Evolutionary conservation across 1,140 invertebrate genomes (phyloP), one percentile per base, ranked within the genome.

Genomic region (Idris sp.): DNA sequence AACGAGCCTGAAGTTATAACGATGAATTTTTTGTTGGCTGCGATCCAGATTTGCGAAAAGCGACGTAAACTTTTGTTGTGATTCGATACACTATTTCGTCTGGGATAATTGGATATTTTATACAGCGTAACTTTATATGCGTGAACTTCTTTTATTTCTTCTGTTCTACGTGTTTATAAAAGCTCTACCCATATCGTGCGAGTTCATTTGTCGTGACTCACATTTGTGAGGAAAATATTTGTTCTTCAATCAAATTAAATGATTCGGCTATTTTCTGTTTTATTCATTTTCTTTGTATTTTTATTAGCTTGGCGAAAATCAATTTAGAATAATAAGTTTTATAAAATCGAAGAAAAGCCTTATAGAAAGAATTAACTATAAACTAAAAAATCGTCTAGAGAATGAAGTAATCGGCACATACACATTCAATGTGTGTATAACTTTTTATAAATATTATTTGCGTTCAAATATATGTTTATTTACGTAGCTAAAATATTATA

Each of bases 51-150:
- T 48, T 35, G 11, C 14, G 31, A 71, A 64, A 58, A 71, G 62
- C 25, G 41, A 38, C 33, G 59, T 62, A 58, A 62, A 69, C 58
- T 40, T 65, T 48, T 30, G 38, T 19, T 28, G 8, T 14, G 58
- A 48, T 44, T 73, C 72, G 71, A 79, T 77, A 79, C 71, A 71
- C 46, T 61, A 67, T 69, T 77, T 73, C 54, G 53, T 44, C 30
- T 49, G 13, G 53, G 33, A 77, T 79, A 79, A 79, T 79, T 79
- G 65, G 68, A 71, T 72, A 77, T 75, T 79, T 79, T 74, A 69
- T 75, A 75, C 56, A 7, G 16, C 30, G 61, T 68, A 68, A 76
- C n/a, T 74, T 65, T 62, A 33, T 48, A 8, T 30, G 15, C 9
- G 18, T 19, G 38, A n/a, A n/a, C 48, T 38, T 6, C 11, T 26